phyloP scores from a whole-genome alignment of 2,888 invertebrate species.

The Synergus umbraculus region DNA sequence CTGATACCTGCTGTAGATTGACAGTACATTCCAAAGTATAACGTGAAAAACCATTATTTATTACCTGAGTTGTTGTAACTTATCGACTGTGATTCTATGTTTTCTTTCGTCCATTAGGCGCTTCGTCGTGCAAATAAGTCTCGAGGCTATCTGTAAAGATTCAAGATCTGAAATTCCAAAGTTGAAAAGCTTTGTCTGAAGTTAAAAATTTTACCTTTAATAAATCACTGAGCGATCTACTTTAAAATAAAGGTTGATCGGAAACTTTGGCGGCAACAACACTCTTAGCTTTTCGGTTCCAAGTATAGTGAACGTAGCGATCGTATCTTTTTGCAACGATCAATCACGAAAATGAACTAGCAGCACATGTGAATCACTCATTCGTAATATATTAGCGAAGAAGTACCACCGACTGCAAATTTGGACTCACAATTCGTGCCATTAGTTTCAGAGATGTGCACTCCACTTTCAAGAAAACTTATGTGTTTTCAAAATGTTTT shows the following conservation, averaged over 20 bases:
- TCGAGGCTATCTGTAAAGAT: constrained; percentile 15
- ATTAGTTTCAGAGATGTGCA: constrained; percentile 45
- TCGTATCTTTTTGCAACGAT: constrained; percentile 20
- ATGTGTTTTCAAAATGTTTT: neutral
- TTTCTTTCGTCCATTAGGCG: neutral
- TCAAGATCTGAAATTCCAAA: neutral
- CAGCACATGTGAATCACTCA: constrained; percentile 18
- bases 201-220: constrained; percentile 16
- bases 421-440: constrained; percentile 55
- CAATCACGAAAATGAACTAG: constrained; percentile 7
- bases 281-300: neutral
- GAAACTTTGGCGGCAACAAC: neutral
- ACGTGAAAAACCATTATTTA: constrained; percentile 19
- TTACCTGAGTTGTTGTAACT: constrained; percentile 21
- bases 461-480: neutral
- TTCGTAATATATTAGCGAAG: constrained; percentile 1
- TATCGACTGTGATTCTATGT: constrained; percentile 33
- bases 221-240: neutral
- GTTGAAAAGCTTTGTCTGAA: constrained; percentile 14
- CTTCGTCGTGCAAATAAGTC: constrained; percentile 16
- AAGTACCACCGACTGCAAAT: constrained; percentile 46
- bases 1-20: neutral
- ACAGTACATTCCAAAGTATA: constrained; percentile 32
- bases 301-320: constrained; percentile 21
- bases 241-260: constrained; percentile 9